phyloP scores from a whole-genome alignment of 2,113 vertebrate genomes.

The Pithys albifrons region DNA sequence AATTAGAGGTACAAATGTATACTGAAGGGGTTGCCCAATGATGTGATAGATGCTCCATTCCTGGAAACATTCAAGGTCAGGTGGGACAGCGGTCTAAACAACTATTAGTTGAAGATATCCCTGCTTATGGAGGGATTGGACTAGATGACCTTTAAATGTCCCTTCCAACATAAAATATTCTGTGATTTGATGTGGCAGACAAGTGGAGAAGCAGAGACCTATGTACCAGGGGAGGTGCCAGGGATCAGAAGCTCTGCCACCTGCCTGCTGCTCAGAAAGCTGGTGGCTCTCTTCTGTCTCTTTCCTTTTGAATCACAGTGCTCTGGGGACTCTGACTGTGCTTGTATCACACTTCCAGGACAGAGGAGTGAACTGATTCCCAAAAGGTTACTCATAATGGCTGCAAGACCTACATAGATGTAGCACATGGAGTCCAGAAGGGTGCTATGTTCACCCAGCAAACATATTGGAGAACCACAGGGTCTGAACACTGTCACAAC shows the following conservation, averaged over 20 bases:
- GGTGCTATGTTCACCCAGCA: background rate
- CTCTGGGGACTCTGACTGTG: background rate
- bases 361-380: background rate
- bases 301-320: background rate
- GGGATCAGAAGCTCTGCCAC: background rate
- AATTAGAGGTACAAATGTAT: background rate
- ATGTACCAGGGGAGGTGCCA: background rate
- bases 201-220: background rate
- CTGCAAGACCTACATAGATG: background rate
- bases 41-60: background rate
- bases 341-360: background rate
- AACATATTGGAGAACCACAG: background rate
- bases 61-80: background rate
- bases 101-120: background rate
- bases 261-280: background rate
- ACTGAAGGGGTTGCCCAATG: background rate
- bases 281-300: rapidly evolving
- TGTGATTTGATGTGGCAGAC: background rate
- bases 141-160: background rate
- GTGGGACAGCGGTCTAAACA: background rate
- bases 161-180: background rate
- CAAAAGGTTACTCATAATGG: background rate
- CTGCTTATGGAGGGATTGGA: background rate
- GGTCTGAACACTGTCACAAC: background rate
- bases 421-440: background rate